Evolutionary conservation across 2,797 vertebrate genomes (phyloP).

Genomic region (Enteromius radiatus): DNA sequence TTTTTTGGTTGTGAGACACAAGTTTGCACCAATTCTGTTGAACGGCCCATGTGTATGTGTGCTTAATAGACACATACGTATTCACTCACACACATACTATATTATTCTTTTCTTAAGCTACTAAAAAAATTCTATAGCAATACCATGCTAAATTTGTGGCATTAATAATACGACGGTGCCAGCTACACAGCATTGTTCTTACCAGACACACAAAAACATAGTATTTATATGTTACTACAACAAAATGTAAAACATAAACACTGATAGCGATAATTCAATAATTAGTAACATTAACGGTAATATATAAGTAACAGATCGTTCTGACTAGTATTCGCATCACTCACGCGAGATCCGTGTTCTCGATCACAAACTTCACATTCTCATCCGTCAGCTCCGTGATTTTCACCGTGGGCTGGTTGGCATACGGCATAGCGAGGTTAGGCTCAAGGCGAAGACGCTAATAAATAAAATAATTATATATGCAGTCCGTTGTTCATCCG

Average conservation of each 20-base stretch:
- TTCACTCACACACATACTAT: not conserved
- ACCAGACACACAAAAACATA: not conserved
- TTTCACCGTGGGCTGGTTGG: constrained; percentile 96
- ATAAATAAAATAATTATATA: not conserved
- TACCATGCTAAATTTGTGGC: not conserved
- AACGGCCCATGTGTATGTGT: not conserved
- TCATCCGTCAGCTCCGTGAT: constrained; percentile 95
- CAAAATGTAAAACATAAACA: not conserved
- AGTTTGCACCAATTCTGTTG: too few relatives aligned
- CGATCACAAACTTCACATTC: constrained; percentile 97
- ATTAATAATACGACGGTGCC: not conserved
- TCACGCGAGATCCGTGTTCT: constrained; percentile 96
- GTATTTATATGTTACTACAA: not conserved
- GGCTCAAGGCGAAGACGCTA: not conserved
- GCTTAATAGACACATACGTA: not conserved
- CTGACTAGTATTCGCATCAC: constrained; percentile 58
- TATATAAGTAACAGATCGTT: too few relatives aligned
- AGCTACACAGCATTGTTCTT: not conserved
- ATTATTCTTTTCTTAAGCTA: too few relatives aligned
- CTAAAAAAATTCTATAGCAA: too few relatives aligned
- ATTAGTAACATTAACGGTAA: too few relatives aligned
- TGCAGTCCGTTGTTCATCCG: not conserved
- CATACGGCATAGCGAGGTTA: constrained; percentile 86
- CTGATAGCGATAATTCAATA: not conserved
- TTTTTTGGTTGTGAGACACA: too few relatives aligned